Conservation (phyloP, 2,113 vertebrate species). For the Clinocottus analis region DNA sequence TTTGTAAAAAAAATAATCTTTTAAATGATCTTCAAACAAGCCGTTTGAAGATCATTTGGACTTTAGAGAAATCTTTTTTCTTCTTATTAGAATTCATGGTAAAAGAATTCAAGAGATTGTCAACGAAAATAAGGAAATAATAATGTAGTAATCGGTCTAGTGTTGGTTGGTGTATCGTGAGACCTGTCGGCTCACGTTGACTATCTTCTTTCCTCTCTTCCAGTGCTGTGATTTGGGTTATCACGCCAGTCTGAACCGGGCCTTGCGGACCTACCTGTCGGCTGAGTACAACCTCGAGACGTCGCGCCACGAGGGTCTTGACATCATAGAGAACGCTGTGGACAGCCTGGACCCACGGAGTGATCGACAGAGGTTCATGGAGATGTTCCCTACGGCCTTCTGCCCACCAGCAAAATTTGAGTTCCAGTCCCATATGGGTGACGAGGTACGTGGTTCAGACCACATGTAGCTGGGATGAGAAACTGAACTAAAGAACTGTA, state of each 20-base stretch:
- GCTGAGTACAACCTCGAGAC: slow-evolving; percentile 99
- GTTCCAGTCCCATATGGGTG: slow-evolving; percentile 98
- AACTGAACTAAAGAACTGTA: not conserved
- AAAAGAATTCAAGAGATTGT: not conserved
- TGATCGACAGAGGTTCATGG: slow-evolving; percentile 98
- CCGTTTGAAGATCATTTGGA: no score
- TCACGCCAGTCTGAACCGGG: slow-evolving; percentile 95
- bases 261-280: slow-evolving; percentile 95
- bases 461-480: not conserved
- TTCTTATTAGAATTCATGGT: no score
- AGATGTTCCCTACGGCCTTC: slow-evolving; percentile 96
- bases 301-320: slow-evolving; percentile 96
- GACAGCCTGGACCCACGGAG: slow-evolving; percentile 96
- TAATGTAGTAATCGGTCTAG: not conserved
- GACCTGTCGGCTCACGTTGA: not conserved
- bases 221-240: slow-evolving; percentile 98
- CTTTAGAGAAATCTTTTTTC: no score
- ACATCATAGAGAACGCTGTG: slow-evolving; percentile 98
- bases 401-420: slow-evolving; percentile 97
- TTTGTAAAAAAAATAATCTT: no score
- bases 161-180: not conserved
- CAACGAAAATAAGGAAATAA: not conserved
- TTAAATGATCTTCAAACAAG: no score
- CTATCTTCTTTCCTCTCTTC: not conserved
- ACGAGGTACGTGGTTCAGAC: slow-evolving; percentile 85